Percentiles rank a stretch among this genome's conserved stretches.
Evolutionary conservation across 1,140 invertebrate species (phyloP).

Genomic region (Nilaparvata lugens): DNA sequence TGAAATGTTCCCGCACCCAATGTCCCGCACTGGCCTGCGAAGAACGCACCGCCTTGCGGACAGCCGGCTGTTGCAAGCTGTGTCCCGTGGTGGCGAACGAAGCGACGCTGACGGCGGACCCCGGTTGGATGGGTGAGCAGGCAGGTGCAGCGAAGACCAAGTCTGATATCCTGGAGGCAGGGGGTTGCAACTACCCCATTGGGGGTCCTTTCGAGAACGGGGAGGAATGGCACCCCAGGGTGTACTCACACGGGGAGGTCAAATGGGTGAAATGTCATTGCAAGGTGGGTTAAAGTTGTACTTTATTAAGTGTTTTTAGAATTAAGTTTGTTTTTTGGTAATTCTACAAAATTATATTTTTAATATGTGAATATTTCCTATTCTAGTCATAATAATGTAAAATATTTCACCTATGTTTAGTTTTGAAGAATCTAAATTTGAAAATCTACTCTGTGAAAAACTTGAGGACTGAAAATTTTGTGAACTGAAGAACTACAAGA

Average conservation of each 20-base stretch:
- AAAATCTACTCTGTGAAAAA: too few species aligned
- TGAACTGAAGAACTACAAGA: too few species aligned
- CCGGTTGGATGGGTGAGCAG: constrained; percentile 19
- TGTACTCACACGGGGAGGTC: constrained; percentile 72
- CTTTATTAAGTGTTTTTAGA: constrained; percentile 5
- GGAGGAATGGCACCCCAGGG: constrained; percentile 73
- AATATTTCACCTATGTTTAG: constrained; percentile 5
- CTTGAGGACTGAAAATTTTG: too few species aligned
- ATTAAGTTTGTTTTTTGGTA: not conserved
- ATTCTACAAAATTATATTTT: constrained; percentile 21
- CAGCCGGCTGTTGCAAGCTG: constrained; percentile 73
- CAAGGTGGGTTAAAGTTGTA: constrained; percentile 51
- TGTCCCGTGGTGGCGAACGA: constrained; percentile 45
- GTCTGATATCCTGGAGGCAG: constrained; percentile 58
- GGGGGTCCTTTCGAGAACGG: constrained; percentile 65
- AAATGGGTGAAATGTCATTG: constrained; percentile 80
- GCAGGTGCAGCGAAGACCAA: constrained; percentile 31
- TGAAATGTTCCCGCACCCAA: constrained; percentile 60
- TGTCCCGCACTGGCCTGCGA: constrained; percentile 64
- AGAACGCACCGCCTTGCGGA: constrained; percentile 59
- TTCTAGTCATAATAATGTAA: not conserved
- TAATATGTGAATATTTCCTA: constrained; percentile 6
- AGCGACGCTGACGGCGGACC: constrained; percentile 1
- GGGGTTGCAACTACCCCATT: constrained; percentile 65
- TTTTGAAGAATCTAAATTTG: not conserved